Evolutionary conservation across 2,888 invertebrate genomes (phyloP), one percentile per base, ranked within the genome.

Genomic region (Lasiommata megera): DNA sequence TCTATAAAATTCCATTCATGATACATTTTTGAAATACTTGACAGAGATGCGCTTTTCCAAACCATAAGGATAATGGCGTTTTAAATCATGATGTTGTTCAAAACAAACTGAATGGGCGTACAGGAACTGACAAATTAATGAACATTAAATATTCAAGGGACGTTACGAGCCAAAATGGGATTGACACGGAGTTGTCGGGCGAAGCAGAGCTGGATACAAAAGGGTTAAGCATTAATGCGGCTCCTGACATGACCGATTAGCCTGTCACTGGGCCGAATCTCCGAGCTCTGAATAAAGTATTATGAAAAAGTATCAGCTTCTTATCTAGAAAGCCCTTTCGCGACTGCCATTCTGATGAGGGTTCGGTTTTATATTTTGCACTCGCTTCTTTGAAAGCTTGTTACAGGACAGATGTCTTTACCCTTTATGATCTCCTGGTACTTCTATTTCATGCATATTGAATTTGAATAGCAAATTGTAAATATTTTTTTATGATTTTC

Each of bases 221-320:
- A 85, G 88, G 89, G 88, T 88, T 88, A 78, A 80, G 77, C 85
- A 83, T 90, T 81, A 89, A 90, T 88, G 79, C 84, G 81, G 83
- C 82, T 77, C 48, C 72, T 85, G 88, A 84, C 86, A 84, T 76
- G 74, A 73, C 74, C 86, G 88, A 89, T 89, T 89, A 88, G 73
- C 73, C 83, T 87, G 88, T 88, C 88, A 88, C 84, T 82, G 82
- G 77, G 77, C 80, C 75, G 79, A 86, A 84, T 79, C 82, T 85
- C 81, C 76, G 71, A 72, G 67, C 74, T 69, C 82, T 89, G 87
- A 90, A 89, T 88, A 89, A 89, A 90, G 88, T 88, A 88, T 89
- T 79, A 84, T 82, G 82, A 90, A 90, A 90, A 90, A 89, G 88
- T 85, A 58, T 62, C 62, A 54, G 79, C 72, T 86, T 76, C 84